Evolutionary conservation across 2,888 invertebrate genomes (phyloP).

Genomic region (Drosophila testacea): DNA sequence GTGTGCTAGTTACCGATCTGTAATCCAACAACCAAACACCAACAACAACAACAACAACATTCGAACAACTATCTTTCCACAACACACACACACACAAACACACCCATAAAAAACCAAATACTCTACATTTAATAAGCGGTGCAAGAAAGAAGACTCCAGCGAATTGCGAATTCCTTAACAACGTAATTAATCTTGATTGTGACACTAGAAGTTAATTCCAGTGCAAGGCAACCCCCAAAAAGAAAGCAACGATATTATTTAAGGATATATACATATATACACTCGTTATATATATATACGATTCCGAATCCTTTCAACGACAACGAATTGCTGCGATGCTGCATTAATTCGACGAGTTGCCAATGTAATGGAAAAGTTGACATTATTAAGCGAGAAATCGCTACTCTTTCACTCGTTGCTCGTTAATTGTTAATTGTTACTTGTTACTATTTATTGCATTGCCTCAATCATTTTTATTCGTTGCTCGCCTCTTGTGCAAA

Average conservation of each 20-base stretch:
- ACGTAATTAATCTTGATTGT: slow-evolving; percentile 68
- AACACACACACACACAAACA: slow-evolving; percentile 35
- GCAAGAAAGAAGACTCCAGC: slow-evolving; percentile 57
- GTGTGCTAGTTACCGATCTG: slow-evolving; percentile 84
- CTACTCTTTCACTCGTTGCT: slow-evolving; percentile 20
- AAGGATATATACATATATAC: slow-evolving; percentile 35
- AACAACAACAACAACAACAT: slow-evolving; percentile 47
- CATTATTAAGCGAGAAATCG: slow-evolving; percentile 22
- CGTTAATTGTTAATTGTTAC: slow-evolving; percentile 30
- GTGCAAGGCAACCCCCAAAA: slow-evolving; percentile 47
- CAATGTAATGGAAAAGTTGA: slow-evolving; percentile 65
- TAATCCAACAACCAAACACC: slow-evolving; percentile 65
- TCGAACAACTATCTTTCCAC: slow-evolving; percentile 35
- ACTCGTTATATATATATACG: slow-evolving; percentile 27
- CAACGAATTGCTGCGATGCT: slow-evolving; percentile 49
- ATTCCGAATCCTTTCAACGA: slow-evolving; percentile 50
- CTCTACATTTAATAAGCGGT: slow-evolving; percentile 48
- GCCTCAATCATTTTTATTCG: slow-evolving; percentile 41
- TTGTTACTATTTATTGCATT: slow-evolving; percentile 50
- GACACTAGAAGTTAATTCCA: slow-evolving; percentile 59
- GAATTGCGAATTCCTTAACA: slow-evolving; percentile 47
- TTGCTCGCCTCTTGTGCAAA: slow-evolving; percentile 61
- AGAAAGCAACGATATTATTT: slow-evolving; percentile 53
- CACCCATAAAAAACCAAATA: slow-evolving; percentile 23
- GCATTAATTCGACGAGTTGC: slow-evolving; percentile 50